Percentiles rank a stretch among this genome's conserved stretches.
These are phyloP conservation scores for Byasa hedistus DNA, from an alignment of 2,888 invertebrate species.

Conservation along the genomic window DNA sequence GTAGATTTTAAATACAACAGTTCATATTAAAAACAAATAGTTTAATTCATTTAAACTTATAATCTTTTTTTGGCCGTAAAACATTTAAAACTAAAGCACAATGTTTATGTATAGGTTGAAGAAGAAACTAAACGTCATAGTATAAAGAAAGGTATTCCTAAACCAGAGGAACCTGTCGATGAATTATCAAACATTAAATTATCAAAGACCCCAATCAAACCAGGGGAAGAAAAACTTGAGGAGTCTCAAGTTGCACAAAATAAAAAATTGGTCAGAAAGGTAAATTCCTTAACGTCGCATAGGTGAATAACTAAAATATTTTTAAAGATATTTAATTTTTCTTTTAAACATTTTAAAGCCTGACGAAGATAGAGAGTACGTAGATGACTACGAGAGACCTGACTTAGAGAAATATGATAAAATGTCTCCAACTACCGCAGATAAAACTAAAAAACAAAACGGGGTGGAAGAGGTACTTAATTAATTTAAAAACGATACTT, in stretches of 20 bases:
- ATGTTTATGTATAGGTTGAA: constrained; percentile 49
- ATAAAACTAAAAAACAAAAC: constrained; percentile 69
- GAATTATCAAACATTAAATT: constrained; percentile 69
- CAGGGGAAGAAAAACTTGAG: constrained; percentile 58
- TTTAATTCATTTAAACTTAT: neutral
- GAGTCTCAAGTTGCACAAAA: constrained; percentile 65
- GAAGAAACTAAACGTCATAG: constrained; percentile 63
- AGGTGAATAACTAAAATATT: neutral
- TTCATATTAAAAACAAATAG: neutral
- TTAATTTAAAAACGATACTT: constrained; percentile 2
- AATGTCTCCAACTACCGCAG: constrained; percentile 65
- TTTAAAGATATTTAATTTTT: constrained; percentile 1
- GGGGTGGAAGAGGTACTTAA: constrained; percentile 64
- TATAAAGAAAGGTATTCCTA: constrained; percentile 68
- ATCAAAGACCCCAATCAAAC: constrained; percentile 62
- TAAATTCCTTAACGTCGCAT: constrained; percentile 38
- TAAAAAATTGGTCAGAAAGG: constrained; percentile 66
- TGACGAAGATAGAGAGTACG: constrained; percentile 74
- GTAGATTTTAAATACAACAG: constrained; percentile 39
- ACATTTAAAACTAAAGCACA: neutral
- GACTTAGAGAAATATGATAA: constrained; percentile 85
- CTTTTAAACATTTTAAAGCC: constrained; percentile 50
- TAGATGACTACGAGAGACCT: constrained; percentile 87
- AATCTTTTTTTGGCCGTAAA: neutral
- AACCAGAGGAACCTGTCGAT: constrained; percentile 68